Base-by-base conservation (phyloP, 2,888 invertebrate species). In the Clistopyga incitator region DNA sequence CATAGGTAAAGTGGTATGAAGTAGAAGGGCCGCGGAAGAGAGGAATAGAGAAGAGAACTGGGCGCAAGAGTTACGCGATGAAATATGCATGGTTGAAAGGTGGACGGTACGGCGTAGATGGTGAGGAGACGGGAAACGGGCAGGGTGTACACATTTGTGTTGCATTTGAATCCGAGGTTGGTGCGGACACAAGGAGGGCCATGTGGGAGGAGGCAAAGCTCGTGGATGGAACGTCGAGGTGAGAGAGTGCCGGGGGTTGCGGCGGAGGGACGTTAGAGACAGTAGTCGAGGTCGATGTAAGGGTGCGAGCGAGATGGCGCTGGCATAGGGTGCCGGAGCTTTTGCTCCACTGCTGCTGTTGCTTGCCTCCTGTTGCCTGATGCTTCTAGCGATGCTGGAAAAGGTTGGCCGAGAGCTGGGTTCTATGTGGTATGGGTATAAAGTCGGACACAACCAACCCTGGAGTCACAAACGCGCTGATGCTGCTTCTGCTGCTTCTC, bases 141-240 rank as follows among this genome's bases (percentile, higher is more conserved):
- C 45, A 68, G 76, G 82, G 42, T 64, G 64, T 71, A 64, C 76
- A 82, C 77, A 67, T 74, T 83, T 84, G 81, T 72, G 85, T 84
- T 83, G 85, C 86, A 84, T 86, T 88, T 83, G 88, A 88, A 88
- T 87, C 86, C 78, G 81, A 78, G 85, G 78, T 75, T 72, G 78
- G 64, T 50, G 25, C 68, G 18, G 78, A 87, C 82, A 88, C 85
- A 87, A 87, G 87, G 78, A 88, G 85, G 84, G 78, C 34, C 82
- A 72, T 75, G 85, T 81, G 81, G 68, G 61, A 25, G 45, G 38
- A 50, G 79, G 72, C 23, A 64, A 70, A 71, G 65, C 68, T 74
- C 42, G 76, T 75, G 77, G 64, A 65, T 78, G 82, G 78, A 81
- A 76, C 50, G 61, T 52, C 70, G 74, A 61, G 77, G 59, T 45